phyloP scores from a whole-genome alignment of 2,797 vertebrate species.

The Acropternis orthonyx region DNA sequence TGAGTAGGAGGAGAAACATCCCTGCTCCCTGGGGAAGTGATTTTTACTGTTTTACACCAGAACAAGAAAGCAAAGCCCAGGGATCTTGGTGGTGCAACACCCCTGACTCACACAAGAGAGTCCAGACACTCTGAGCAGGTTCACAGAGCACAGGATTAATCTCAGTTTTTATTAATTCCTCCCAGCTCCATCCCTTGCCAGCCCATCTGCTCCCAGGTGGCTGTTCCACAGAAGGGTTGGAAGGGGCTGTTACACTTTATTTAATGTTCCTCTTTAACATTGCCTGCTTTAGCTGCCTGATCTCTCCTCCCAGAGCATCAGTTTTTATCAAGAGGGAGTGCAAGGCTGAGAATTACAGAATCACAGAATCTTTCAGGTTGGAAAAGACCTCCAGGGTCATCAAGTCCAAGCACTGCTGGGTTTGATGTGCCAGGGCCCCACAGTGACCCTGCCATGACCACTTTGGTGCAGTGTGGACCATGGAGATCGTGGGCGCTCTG shows the following conservation, averaged over 20 bases:
- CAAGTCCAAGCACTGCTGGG: neutral
- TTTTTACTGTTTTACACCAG: accelerated
- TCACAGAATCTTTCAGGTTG: accelerated
- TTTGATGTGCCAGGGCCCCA: neutral
- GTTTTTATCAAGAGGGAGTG: neutral
- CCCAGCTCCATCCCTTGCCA: neutral
- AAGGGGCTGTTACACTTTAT: neutral
- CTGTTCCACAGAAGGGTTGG: neutral
- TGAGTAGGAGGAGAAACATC: neutral
- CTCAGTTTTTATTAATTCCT: neutral
- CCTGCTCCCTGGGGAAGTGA: accelerated
- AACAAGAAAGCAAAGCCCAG: neutral
- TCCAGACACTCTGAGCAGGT: neutral
- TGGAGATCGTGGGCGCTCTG: neutral
- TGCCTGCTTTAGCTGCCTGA: neutral
- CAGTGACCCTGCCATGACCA: neutral
- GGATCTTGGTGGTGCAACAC: neutral
- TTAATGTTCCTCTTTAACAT: neutral
- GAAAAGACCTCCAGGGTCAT: neutral
- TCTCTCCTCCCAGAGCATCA: neutral
- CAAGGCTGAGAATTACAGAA: neutral
- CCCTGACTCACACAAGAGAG: neutral
- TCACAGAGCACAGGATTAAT: neutral
- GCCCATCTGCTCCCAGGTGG: neutral
- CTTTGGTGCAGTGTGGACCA: neutral